A percentile compares a stretch with the other conserved stretches of the same genome.
Evolutionary conservation across 37 sponge, comb jelly and placozoan species (phyloP).

Genomic region (Cliona cf. orientalis): DNA sequence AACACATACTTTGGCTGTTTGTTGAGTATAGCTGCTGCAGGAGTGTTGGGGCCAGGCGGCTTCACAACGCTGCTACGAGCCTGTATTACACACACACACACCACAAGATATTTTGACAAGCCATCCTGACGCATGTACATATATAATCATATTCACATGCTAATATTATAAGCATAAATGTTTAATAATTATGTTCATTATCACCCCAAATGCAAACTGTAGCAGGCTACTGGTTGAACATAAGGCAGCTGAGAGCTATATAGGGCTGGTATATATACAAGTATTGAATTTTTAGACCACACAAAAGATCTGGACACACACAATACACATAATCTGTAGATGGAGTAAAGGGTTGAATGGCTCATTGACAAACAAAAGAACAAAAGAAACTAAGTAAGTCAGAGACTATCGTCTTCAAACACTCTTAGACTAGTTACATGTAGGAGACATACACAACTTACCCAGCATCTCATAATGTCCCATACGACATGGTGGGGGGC

Average conservation of each 20-base stretch:
- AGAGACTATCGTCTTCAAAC: background rate
- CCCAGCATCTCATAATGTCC: constrained; percentile 98
- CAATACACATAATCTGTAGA: background rate
- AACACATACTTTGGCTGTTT: constrained; percentile 69
- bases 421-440: background rate
- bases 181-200: too few relatives aligned
- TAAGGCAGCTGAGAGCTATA: background rate
- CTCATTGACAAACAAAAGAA: background rate
- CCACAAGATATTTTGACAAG: background rate
- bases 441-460: constrained; percentile 21
- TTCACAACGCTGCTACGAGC: constrained; percentile 74
- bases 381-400: background rate
- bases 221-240: background rate
- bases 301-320: background rate
- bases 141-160: too few relatives aligned
- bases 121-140: too few relatives aligned
- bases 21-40: constrained; percentile 75
- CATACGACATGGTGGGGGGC: constrained; percentile 89
- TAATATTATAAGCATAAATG: too few relatives aligned
- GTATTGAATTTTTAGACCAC: too few relatives aligned
- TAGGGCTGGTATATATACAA: too few relatives aligned
- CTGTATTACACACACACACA: background rate
- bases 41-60: constrained; percentile 47
- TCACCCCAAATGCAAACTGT: too few relatives aligned
- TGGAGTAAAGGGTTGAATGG: background rate